These are phyloP conservation scores for Lamellibrachia satsuma DNA, from an alignment of 2,888 invertebrate species.

Conservation along the genomic window DNA sequence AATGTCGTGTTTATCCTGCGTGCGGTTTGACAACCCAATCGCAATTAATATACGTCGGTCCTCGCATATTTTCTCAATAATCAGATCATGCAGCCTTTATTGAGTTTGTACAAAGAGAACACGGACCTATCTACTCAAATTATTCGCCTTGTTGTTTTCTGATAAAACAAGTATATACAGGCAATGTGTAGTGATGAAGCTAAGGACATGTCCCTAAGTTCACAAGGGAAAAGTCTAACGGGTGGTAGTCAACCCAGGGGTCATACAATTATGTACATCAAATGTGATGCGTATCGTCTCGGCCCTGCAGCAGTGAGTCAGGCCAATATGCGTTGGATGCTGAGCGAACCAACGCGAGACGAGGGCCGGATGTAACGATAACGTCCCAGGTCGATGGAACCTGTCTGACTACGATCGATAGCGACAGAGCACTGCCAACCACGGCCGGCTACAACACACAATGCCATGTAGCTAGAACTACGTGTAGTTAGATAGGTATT, in stretches of 20 bases:
- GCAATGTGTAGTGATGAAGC: not conserved
- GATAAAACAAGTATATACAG: not conserved
- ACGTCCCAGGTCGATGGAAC: conserved; percentile 10
- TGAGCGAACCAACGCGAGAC: not conserved
- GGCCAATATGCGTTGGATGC: not conserved
- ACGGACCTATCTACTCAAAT: not conserved
- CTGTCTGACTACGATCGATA: not conserved
- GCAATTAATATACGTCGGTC: not conserved
- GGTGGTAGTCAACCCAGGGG: not conserved
- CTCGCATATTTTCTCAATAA: not conserved
- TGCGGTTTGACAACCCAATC: not conserved
- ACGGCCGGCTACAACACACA: not conserved
- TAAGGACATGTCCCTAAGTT: not conserved
- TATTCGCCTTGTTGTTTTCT: not conserved
- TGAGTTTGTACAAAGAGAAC: not conserved
- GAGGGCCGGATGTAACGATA: not conserved
- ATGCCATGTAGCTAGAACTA: too few species aligned
- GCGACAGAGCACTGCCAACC: not conserved
- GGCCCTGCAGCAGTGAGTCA: not conserved
- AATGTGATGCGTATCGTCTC: conserved; percentile 17
- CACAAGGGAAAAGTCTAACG: not conserved
- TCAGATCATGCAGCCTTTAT: not conserved
- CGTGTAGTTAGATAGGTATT: too few species aligned
- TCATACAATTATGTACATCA: conserved; percentile 11
- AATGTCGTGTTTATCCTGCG: not conserved